Conservation (phyloP, 2,888 invertebrate species). For the Myopa tessellatipennis region DNA sequence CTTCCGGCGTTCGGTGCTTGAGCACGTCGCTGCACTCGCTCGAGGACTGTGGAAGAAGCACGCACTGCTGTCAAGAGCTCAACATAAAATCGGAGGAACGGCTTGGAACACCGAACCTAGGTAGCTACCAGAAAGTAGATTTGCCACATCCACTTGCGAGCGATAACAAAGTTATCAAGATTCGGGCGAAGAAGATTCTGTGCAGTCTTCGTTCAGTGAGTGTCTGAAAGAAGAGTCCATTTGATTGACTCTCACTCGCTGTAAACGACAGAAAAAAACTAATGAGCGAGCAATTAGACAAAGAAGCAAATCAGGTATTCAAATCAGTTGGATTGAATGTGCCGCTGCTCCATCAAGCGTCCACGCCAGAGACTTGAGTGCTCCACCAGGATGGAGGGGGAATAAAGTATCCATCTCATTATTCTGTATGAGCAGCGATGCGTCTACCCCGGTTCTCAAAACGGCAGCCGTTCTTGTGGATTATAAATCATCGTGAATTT, state of each 20-base stretch:
- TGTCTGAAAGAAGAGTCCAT: background rate
- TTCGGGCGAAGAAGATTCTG: background rate
- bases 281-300: background rate
- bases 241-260: background rate
- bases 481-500: no score
- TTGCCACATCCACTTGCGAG: background rate
- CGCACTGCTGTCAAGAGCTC: slow-evolving; percentile 18
- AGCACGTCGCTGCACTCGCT: slow-evolving; percentile 54
- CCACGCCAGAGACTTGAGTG: no score
- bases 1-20: slow-evolving; percentile 59
- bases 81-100: slow-evolving; percentile 7
- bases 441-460: no score
- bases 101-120: background rate
- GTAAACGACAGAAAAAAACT: background rate
- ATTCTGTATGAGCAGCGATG: no score
- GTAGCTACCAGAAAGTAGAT: background rate
- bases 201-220: background rate
- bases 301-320: no score
- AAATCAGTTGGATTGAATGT: no score
- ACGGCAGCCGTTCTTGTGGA: no score
- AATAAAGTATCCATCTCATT: no score
- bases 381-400: no score
- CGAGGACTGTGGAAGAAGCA: slow-evolving; percentile 39
- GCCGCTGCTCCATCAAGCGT: no score
- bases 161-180: slow-evolving; percentile 9